Evolutionary conservation across 2,888 invertebrate species (phyloP), one percentile per base, ranked within the genome.

Genomic region (Lordiphosa fenestrarum): DNA sequence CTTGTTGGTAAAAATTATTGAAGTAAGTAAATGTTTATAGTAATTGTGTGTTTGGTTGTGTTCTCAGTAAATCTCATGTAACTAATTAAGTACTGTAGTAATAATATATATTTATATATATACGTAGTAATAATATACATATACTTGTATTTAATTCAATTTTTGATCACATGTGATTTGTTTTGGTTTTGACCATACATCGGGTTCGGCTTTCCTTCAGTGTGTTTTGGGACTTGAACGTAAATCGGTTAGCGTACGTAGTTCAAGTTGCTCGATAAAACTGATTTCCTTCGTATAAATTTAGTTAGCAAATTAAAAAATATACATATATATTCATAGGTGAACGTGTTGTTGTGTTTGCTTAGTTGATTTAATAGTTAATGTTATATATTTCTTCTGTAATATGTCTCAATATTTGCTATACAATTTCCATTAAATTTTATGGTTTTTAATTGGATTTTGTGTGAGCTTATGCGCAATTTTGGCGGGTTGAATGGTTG

Each of bases 111-210:
- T 41, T 2, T 33, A 33, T 6, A 12, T 48, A 44, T 51, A 10
- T 59, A 50, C 38, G 50, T 63, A 50, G 41, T 63, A 40, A 42
- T 60, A 52, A 40, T 66, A 51, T 52, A 36, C 41, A 15, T 51
- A 48, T 75, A 67, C 61, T 56, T 70, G 69, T 82, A 61, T 57
- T 68, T 69, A 80, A 80, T 75, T 75, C 66, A 65, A 80, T 72
- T 80, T 76, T 80, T 72, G 84, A 80, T 80, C 80, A 80, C 80
- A 80, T 74, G 73, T 76, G 73, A 83, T 67, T 42, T 42, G 15
- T 60, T 62, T 39, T 55, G 39, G 53, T 63, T 40, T 48, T 25
- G 40, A 44, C 36, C 49, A 12, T 40, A 30, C 38, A 19, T 37
- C 19, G 25, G 54, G 37, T 23, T 50, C 63, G 39, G 9, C 44